A percentile compares a stretch with the other conserved stretches of the same genome.
Conservation (phyloP, 2,797 vertebrate species). For the Falco cherrug region DNA sequence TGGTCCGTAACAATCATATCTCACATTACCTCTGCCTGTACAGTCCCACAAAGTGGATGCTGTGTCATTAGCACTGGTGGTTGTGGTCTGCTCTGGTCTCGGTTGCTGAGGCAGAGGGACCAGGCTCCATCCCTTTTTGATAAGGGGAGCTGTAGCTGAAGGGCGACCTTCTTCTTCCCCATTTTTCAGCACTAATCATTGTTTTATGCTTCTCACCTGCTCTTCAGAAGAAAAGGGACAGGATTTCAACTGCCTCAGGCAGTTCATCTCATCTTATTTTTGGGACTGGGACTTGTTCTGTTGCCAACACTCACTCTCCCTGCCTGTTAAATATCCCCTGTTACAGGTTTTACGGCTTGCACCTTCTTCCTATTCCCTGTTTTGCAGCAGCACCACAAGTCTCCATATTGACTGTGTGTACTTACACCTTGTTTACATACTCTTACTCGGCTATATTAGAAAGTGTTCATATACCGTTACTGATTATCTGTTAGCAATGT, state of each 20-base stretch:
- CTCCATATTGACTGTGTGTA: neutral
- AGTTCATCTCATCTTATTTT: neutral
- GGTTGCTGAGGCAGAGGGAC: neutral
- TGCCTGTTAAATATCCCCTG: neutral
- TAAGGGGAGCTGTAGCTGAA: neutral
- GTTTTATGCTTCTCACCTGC: neutral
- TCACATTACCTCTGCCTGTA: fast-evolving
- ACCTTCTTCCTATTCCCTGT: neutral
- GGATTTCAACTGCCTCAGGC: neutral
- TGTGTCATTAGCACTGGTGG: neutral
- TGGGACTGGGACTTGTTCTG: neutral
- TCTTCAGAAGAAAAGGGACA: neutral
- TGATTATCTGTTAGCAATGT: neutral
- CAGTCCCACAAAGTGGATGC: fast-evolving
- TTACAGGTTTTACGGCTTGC: neutral
- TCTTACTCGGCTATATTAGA: neutral
- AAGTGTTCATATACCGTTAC: neutral
- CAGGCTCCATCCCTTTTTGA: neutral
- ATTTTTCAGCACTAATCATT: neutral
- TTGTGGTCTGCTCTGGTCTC: no score
- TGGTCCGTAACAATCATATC: neutral
- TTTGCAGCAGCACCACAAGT: neutral
- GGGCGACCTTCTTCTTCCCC: fast-evolving
- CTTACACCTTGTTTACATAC: neutral
- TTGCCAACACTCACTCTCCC: no score